Evolutionary conservation across 2,113 vertebrate genomes (phyloP), one percentile per base, ranked within the genome.

Genomic region (Laticauda laticaudata): DNA sequence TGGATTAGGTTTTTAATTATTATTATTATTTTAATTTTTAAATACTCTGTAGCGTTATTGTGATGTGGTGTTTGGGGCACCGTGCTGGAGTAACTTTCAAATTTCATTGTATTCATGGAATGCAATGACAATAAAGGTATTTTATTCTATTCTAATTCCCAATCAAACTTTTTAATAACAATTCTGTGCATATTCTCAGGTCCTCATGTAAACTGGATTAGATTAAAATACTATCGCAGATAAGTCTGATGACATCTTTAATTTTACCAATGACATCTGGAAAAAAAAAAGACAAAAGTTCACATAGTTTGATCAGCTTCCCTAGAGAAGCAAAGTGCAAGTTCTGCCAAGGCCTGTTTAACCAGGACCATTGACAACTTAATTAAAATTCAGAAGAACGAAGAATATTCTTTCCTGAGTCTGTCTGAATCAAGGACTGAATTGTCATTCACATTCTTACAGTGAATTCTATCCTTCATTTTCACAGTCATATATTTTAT

Each of bases 91-190:
- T 48, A 48, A 7, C 48, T 48, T 48, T 48, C 48, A 48, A 48
- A 48, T 48, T 48, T 48, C 48, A 6, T 48, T 48, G 7, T 48
- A 48, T 48, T 48, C 7, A 1, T 8, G 48, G 48, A 48, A 48
- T 48, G 48, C 48, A 48, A 48, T 48, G 48, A 48, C 48, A 48
- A 48, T 48, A 48, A 48, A 48, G 48, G 48, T 48, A 8, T 48
- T 48, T 7, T 48, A 48, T 48, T 48, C 1, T 48, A 48, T 8
- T 48, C 48, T 48, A 14, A 23, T 5, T 29, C 81, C n/a, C 57
- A 64, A 26, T 34, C 8, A 87, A 93, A 5, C 24, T 21, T 93
- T 93, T 88, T 54, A 92, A 54, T 59, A 94, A 87, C 90, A 8
- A 23, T 94, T 64, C 69, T 39, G 90, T n/a, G 69, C 6, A 34